Percentiles rank a stretch among this genome's conserved stretches.
Evolutionary conservation across 2,797 vertebrate species (phyloP).

Genomic region (Neopelma chrysocephalum): DNA sequence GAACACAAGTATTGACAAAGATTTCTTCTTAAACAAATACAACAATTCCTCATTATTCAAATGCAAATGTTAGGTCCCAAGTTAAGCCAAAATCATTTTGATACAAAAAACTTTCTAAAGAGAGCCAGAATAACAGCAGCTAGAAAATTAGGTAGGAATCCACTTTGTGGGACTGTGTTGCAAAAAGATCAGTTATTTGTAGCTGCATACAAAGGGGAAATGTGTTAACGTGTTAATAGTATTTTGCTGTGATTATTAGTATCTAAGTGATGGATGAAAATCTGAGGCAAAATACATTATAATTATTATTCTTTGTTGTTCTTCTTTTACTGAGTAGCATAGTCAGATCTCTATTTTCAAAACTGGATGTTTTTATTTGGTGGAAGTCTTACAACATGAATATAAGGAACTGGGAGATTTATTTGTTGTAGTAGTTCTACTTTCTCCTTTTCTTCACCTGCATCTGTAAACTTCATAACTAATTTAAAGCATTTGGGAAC

Average conservation of each 20-base stretch:
- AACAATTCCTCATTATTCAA: neutral
- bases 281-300: neutral
- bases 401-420: neutral
- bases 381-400: neutral
- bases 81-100: neutral
- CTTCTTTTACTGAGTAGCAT: neutral
- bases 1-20: neutral
- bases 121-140: neutral
- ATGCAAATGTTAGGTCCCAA: neutral
- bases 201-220: neutral
- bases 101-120: neutral
- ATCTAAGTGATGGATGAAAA: neutral
- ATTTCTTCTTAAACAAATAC: neutral
- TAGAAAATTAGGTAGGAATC: constrained; percentile 12
- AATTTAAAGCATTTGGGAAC: neutral
- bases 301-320: neutral
- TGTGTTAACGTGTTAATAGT: neutral
- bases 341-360: neutral
- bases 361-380: neutral
- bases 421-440: neutral
- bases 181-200: neutral
- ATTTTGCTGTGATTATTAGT: neutral
- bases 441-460: neutral
- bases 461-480: neutral
- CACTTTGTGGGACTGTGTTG: neutral